Conservation (phyloP, 2,888 invertebrate genomes). For the Temnothorax ravouxi region DNA sequence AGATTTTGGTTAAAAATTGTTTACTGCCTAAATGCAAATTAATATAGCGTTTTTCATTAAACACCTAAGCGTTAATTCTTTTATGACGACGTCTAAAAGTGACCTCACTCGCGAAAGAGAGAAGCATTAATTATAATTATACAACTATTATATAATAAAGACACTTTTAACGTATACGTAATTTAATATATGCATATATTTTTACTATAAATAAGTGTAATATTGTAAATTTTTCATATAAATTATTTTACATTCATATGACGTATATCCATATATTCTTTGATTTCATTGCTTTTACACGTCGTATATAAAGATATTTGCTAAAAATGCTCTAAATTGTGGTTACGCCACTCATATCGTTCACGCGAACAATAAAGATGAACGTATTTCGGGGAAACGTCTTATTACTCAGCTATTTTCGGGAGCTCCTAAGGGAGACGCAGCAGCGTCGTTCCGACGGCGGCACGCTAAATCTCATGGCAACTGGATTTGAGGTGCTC, state of each 20-base stretch:
- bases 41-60: neutral
- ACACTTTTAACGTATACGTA: neutral
- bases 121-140: neutral
- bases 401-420: constrained; percentile 38
- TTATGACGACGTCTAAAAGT: neutral
- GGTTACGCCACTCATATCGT: neutral
- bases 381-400: neutral
- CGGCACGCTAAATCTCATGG: constrained; percentile 24
- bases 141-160: neutral
- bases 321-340: neutral
- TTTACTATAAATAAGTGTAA: constrained; percentile 1
- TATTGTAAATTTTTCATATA: neutral
- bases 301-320: neutral
- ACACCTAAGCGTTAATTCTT: neutral
- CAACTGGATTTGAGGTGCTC: constrained; percentile 34
- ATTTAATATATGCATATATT: constrained; percentile 7
- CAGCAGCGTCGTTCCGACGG: neutral
- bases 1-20: constrained; percentile 1
- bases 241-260: neutral
- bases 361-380: neutral
- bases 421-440: neutral
- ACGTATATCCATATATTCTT: neutral
- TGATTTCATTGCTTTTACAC: neutral
- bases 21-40: neutral
- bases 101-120: neutral